Percentiles rank a stretch among this genome's conserved stretches.
Conservation (phyloP, 2,888 invertebrate species). For the Podotricha telesiphe region DNA sequence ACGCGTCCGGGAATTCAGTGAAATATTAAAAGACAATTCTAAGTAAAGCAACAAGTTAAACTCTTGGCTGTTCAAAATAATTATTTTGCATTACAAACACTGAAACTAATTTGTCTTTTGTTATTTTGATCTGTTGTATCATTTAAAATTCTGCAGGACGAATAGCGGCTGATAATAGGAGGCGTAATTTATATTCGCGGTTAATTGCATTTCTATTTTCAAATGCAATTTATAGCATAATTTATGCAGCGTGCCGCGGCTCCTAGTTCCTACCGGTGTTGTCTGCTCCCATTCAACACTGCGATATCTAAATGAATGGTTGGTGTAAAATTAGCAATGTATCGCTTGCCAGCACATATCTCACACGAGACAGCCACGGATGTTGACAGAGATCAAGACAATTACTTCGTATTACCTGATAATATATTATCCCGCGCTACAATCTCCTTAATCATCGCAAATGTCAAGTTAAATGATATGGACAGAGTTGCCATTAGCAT, state of each 20-base stretch:
- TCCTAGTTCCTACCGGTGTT: conserved; percentile 58
- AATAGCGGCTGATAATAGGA: conserved; percentile 50
- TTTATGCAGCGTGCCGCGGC: conserved; percentile 60
- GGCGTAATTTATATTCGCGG: conserved; percentile 54
- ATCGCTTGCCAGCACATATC: conserved; percentile 77
- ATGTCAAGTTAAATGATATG: conserved; percentile 65
- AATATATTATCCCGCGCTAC: conserved; percentile 69
- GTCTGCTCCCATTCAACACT: conserved; percentile 75
- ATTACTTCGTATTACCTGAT: conserved; percentile 71
- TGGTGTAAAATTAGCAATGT: conserved; percentile 76
- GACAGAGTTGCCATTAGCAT: conserved; percentile 46
- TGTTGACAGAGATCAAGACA: conserved; percentile 70
- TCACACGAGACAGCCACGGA: conserved; percentile 68
- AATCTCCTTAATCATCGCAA: conserved; percentile 70
- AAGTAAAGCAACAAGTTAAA: conserved; percentile 47
- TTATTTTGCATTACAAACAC: conserved; percentile 47
- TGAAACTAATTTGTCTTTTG: conserved; percentile 44
- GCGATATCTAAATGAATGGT: conserved; percentile 76
- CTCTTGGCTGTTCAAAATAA: conserved; percentile 45
- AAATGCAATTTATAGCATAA: conserved; percentile 62
- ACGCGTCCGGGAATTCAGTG: conserved; percentile 38
- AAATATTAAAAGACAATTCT: conserved; percentile 44
- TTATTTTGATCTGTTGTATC: conserved; percentile 47
- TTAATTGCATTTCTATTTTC: conserved; percentile 44
- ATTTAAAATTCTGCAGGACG: conserved; percentile 57